Base-by-base conservation (phyloP, 2,888 invertebrate genomes). In the Ormyrus nitidulus region DNA sequence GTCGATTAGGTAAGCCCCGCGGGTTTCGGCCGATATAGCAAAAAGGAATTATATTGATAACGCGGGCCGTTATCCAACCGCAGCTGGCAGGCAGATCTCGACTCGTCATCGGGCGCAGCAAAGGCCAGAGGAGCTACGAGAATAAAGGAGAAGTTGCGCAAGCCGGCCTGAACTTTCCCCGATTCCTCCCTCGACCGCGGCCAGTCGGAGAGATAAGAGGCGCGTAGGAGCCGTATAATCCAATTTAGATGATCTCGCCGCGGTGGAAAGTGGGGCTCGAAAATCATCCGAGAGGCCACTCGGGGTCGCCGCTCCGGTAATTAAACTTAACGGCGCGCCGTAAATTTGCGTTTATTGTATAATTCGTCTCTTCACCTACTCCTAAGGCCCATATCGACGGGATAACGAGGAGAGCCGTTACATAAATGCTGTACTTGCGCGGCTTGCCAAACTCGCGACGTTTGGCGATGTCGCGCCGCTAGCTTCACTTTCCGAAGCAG, bases 261-360 rank as follows among this genome's bases (percentile, higher is more conserved):
- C 66, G n/a, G 10, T 64, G 51, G 44, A 77, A 77, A 77, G 65
- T 59, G 34, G 6, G 34, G 0, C 71, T 7, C 34, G 44, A 56
- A 48, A 56, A 48, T 44, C 34, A 61, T 6, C 44, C 10, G 61
- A 7, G 4, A 61, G 5, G 6, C 48, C 34, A 34, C 13, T 58
- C 7, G 6, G 13, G 49, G 49, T 51, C 34, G 34, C 34, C 34
- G 11, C 13, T n/a, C 48, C 8, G 56, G 56, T 56, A 53, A 51
- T 72, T 61, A 72, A 13, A 62, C 53, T 72, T 72, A 62, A 72
- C 72, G 72, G 62, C 58, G 2, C 34, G 46, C 61, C 62, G 72
- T 72, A 72, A 72, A 72, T 72, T 62, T 62, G 62, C 53, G 53
- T 72, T 62, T 62, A 72, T 62, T 62, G 72, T 72, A 72, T 62